These are phyloP conservation scores for Malurus elegans DNA, from an alignment of 2,113 vertebrate species.

Conservation along the genomic window DNA sequence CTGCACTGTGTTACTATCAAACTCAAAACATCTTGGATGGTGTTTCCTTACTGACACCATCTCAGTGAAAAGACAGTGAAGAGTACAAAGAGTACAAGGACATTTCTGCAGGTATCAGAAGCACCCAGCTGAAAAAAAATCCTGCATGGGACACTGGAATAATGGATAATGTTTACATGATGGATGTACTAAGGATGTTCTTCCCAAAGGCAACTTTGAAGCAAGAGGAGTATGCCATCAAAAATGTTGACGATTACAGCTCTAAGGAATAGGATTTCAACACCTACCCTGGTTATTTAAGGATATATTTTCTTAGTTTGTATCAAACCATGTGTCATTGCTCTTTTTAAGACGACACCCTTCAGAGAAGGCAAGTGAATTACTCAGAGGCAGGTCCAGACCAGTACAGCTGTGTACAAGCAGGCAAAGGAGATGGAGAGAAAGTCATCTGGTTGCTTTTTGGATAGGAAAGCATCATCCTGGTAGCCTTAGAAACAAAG, in stretches of 20 bases:
- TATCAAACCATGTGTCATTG: not conserved
- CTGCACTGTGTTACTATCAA: not conserved
- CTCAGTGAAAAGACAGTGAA: not conserved
- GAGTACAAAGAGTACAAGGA: not conserved
- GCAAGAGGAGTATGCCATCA: not conserved
- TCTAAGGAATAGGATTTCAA: not conserved
- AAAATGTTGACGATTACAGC: not conserved
- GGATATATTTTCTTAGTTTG: not conserved
- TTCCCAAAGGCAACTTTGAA: not conserved
- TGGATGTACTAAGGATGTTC: not conserved
- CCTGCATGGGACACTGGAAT: not conserved
- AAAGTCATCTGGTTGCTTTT: not conserved
- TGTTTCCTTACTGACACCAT: not conserved
- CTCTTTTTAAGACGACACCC: not conserved
- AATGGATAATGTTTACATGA: not conserved
- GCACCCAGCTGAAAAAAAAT: not conserved
- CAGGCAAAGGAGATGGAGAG: not conserved
- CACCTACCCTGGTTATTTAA: not conserved
- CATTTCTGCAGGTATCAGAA: not conserved
- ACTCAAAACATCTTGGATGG: not conserved
- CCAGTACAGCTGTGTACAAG: not conserved
- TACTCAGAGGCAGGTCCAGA: constrained; percentile 7
- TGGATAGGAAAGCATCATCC: not conserved
- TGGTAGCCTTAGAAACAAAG: not conserved
- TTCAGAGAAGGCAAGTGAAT: not conserved